Evolutionary conservation across 2,113 vertebrate species (phyloP).

Genomic region (Phrynosoma platyrhinos): DNA sequence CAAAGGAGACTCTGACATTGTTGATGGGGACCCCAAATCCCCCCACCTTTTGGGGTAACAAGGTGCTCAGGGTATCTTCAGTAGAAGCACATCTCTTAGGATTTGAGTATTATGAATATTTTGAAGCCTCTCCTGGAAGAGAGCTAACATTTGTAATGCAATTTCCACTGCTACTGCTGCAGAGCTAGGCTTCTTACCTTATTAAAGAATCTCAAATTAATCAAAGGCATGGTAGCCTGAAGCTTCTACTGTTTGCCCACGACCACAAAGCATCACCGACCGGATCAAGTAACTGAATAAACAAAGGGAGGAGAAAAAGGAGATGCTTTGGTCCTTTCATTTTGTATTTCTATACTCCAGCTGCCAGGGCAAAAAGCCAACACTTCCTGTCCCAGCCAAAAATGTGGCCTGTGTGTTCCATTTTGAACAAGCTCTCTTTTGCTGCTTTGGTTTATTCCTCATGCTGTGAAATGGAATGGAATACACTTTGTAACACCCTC

Average conservation of each 20-base stretch:
- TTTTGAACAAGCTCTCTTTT: constrained; percentile 25
- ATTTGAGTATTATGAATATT: background rate
- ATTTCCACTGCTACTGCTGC: background rate
- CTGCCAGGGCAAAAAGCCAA: constrained; percentile 53
- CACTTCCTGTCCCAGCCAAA: constrained; percentile 55
- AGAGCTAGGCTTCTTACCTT: constrained; percentile 47
- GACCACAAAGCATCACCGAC: constrained; percentile 50
- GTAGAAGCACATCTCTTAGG: constrained; percentile 21
- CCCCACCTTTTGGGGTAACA: too few species aligned
- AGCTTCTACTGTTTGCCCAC: constrained; percentile 45
- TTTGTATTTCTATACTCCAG: constrained; percentile 53
- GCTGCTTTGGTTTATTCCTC: background rate
- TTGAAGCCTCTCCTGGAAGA: constrained; percentile 11
- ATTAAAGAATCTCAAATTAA: constrained; percentile 61
- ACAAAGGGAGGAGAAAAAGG: constrained; percentile 46
- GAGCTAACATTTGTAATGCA: constrained; percentile 23
- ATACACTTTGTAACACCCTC: background rate
- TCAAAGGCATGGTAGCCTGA: constrained; percentile 54
- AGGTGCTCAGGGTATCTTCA: background rate
- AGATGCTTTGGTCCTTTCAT: constrained; percentile 43
- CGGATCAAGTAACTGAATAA: constrained; percentile 48
- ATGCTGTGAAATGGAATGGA: fast-evolving
- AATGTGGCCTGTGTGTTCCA: constrained; percentile 33
- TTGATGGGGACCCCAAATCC: too few species aligned
- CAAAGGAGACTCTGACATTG: too few species aligned